These are phyloP conservation scores for Doryteuthis pealeii DNA, from an alignment of 1,140 invertebrate genomes.

Conservation along the genomic window DNA sequence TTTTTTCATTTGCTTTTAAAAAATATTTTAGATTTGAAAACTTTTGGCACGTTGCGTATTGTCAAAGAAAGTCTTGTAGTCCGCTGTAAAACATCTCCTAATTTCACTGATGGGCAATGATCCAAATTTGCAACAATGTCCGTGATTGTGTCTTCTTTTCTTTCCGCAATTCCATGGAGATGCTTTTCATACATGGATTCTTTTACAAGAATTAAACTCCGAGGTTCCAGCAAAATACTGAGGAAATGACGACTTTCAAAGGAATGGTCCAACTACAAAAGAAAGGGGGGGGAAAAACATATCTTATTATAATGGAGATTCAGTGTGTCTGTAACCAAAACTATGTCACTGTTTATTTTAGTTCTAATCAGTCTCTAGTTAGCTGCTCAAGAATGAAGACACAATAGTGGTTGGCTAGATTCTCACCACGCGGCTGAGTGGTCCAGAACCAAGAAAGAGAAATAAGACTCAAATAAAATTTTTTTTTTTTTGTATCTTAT, in stretches of 20 bases:
- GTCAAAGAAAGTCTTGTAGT: constrained; percentile 85
- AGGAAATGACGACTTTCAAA: constrained; percentile 57
- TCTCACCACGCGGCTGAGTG: no score
- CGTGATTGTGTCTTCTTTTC: constrained; percentile 70
- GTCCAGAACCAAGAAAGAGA: no score
- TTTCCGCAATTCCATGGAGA: constrained; percentile 87
- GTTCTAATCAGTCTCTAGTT: no score
- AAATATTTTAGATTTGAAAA: constrained; percentile 68
- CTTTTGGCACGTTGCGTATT: constrained; percentile 90
- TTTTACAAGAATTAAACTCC: constrained; percentile 84
- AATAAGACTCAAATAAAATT: no score
- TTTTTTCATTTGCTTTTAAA: constrained; percentile 21
- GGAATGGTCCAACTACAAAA: constrained; percentile 31
- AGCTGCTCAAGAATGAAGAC: no score
- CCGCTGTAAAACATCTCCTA: constrained; percentile 64
- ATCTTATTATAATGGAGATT: no score
- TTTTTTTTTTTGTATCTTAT: no score
- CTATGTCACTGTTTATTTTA: no score
- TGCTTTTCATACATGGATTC: constrained; percentile 82
- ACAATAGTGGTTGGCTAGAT: no score
- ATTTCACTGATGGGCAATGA: constrained; percentile 29
- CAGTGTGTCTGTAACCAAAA: no score
- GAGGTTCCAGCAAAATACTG: constrained; percentile 77
- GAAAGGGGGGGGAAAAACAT: not conserved
- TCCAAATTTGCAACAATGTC: constrained; percentile 71